Base-by-base conservation (phyloP, 2,797 vertebrate genomes). In the Xenops minutus region DNA sequence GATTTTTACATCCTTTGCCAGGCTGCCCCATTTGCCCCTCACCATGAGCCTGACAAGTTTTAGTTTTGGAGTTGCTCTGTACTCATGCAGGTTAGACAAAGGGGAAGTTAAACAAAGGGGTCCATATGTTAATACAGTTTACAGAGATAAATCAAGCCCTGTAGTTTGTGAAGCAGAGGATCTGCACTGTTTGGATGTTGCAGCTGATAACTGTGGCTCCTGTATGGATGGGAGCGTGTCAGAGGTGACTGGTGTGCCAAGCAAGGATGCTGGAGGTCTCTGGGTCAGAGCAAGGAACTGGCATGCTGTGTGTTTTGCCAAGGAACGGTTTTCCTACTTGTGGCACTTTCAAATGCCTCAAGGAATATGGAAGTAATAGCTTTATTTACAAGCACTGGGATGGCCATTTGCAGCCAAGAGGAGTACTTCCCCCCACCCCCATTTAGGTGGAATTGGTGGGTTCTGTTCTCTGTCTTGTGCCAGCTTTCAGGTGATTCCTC, bases 181-280 rank as follows among this genome's bases (percentile, higher is more conserved):
- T 48, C 39, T 74, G 39, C 9, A 3, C 12, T 20, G 15, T 59
- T 88, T 29, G 29, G 30, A 1, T 77, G 13, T 46, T 62, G 73
- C 44, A 63, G 27, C 27, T 62, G 64, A 11, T 39, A 27, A 6
- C 46, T 49, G 55, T 58, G 43, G 34, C 73, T 84, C 6, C 41
- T 37, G 7, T 63, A 5, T 1, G 12, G 41, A 10, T 63, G 21
- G 58, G 58, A 68, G 9, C 8, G 2, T 12, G 6, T 34, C 1
- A 1, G 66, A 44, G 49, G 41, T 56, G 43, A 5, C 68, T 36
- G 61, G 27, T 48, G 34, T 54, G 37, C 36, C 0, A 0, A 30
- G n/a, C 16, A 30, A 27, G 72, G 63, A 14, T 26, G 27, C 51
- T 1, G 1, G 12, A 64, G 30, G 13, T 64, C 10, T 14, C 18